These are phyloP conservation scores for Poeciliopsis presidionis DNA, from an alignment of 2,797 vertebrate species.

Conservation along the genomic window DNA sequence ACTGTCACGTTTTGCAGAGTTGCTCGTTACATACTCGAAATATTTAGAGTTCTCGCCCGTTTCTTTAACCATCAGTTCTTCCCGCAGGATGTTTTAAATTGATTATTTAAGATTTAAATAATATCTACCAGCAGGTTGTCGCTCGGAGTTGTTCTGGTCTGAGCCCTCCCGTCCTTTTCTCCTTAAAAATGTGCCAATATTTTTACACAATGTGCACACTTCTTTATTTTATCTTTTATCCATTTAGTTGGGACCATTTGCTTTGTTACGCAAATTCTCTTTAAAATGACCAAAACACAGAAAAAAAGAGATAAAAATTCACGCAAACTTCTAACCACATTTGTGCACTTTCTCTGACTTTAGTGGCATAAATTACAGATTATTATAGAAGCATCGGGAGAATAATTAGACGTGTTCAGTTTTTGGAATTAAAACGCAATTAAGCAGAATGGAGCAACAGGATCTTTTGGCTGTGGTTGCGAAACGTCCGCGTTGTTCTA, in stretches of 20 bases:
- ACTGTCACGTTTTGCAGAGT: background rate
- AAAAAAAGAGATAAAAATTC: background rate
- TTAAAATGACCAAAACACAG: background rate
- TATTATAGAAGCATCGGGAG: background rate
- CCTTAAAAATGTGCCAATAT: background rate
- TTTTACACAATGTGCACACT: background rate
- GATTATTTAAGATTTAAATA: background rate
- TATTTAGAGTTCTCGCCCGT: background rate
- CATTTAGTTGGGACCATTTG: background rate
- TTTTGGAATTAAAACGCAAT: background rate
- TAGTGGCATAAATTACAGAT: background rate
- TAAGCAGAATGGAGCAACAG: background rate
- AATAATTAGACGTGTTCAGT: background rate
- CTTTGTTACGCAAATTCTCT: background rate
- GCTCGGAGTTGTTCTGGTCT: background rate
- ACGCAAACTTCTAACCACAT: background rate
- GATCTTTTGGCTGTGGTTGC: background rate
- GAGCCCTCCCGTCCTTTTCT: background rate
- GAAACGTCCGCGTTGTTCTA: background rate
- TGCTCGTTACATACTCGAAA: background rate
- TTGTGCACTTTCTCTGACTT: background rate
- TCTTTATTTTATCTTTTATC: background rate
- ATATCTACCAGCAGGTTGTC: background rate
- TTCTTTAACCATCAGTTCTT: background rate
- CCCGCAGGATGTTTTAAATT: background rate